Evolutionary conservation across 1,140 invertebrate genomes (phyloP).

Genomic region (Hormaphis cornu): DNA sequence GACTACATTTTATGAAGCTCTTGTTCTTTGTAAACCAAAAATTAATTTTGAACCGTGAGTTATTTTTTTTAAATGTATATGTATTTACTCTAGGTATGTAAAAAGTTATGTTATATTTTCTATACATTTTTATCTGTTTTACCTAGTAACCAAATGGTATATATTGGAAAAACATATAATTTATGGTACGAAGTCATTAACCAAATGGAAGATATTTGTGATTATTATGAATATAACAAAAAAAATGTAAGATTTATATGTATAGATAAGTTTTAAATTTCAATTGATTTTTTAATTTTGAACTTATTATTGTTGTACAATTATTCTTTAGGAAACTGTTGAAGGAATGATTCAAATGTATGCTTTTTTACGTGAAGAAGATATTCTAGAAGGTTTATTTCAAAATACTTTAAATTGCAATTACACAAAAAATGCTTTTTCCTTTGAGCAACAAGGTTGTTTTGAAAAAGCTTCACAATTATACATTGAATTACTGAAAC

Average conservation of each 20-base stretch:
- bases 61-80: background rate
- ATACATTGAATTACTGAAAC: background rate
- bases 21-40: constrained; percentile 10
- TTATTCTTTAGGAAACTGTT: background rate
- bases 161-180: constrained; percentile 9
- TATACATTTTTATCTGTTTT: background rate
- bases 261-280: background rate
- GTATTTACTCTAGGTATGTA: too few relatives aligned
- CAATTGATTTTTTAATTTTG: background rate
- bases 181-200: constrained; percentile 1
- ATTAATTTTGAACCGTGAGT: constrained; percentile 8
- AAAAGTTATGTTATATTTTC: background rate
- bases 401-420: background rate
- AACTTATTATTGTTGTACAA: background rate
- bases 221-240: background rate
- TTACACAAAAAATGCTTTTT: background rate
- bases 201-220: constrained; percentile 7
- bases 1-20: constrained; percentile 15
- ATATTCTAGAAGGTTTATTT: background rate
- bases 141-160: background rate
- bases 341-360: constrained; percentile 11
- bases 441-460: constrained; percentile 8
- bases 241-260: constrained; percentile 2
- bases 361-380: background rate
- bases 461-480: constrained; percentile 1